Conservation (phyloP, 2,888 invertebrate species). For the Drosophila ezoana region DNA sequence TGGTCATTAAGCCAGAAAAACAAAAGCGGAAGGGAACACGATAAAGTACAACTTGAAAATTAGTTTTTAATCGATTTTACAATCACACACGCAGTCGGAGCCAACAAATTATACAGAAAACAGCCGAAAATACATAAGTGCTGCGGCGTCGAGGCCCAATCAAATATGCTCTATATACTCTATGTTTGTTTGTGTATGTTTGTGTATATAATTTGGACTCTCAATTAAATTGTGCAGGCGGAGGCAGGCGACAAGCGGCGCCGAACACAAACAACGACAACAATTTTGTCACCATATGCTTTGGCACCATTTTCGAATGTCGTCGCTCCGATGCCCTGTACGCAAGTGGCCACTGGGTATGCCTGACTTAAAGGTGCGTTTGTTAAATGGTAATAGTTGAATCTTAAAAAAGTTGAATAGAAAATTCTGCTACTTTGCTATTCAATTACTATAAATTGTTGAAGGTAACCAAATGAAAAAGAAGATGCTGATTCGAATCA, state of each 20-base stretch:
- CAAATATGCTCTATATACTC: constrained; percentile 17
- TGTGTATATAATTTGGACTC: constrained; percentile 70
- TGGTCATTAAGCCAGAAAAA: constrained; percentile 34
- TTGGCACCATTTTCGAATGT: constrained; percentile 58
- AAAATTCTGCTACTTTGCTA: not conserved
- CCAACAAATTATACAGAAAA: constrained; percentile 50
- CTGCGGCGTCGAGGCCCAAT: constrained; percentile 21
- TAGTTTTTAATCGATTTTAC: constrained; percentile 82
- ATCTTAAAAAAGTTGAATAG: too few relatives aligned
- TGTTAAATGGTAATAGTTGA: not conserved
- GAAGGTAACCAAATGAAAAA: too few relatives aligned
- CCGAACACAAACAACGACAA: constrained; percentile 58
- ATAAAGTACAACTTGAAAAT: constrained; percentile 61
- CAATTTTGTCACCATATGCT: constrained; percentile 79
- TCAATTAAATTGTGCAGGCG: constrained; percentile 76
- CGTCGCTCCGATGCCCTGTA: constrained; percentile 35
- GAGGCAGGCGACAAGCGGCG: constrained; percentile 54
- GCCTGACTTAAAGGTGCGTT: not conserved
- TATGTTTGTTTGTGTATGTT: constrained; percentile 5
- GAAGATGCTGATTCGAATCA: too few relatives aligned
- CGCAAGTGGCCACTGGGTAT: not conserved
- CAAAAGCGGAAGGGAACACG: not conserved
- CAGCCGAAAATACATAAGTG: constrained; percentile 26
- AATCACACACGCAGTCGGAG: constrained; percentile 64
- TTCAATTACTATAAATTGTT: too few relatives aligned